Evolutionary conservation across 2,888 invertebrate species (phyloP).

Genomic region (Amphiduros pacificus): DNA sequence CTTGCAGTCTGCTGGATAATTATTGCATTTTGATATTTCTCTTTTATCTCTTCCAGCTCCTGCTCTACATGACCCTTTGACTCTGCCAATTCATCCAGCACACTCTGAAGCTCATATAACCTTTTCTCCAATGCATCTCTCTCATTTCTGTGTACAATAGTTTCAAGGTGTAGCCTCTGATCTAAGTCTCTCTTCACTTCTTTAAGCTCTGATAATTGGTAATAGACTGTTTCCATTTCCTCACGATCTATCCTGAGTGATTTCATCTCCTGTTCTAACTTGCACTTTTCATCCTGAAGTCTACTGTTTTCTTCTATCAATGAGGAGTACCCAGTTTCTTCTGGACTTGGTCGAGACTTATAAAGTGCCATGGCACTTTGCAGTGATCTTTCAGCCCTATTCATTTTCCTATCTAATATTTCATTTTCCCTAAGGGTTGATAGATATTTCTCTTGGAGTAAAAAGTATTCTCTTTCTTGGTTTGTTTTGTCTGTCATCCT

Average conservation of each 20-base stretch:
- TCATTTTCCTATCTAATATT: background rate
- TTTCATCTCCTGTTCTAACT: constrained; percentile 8
- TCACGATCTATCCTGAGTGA: constrained; percentile 6
- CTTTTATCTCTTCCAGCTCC: background rate
- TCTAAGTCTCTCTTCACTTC: constrained; percentile 8
- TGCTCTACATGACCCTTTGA: background rate
- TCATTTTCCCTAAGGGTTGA: constrained; percentile 8
- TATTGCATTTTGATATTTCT: constrained; percentile 9
- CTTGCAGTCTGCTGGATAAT: too few species aligned
- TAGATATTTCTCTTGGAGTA: constrained; percentile 12
- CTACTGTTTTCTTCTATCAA: constrained; percentile 13
- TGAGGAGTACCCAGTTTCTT: too few species aligned
- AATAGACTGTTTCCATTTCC: constrained; percentile 7
- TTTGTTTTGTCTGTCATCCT: background rate
- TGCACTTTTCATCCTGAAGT: constrained; percentile 1
- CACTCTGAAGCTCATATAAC: background rate
- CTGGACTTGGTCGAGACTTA: too few species aligned
- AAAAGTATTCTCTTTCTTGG: constrained; percentile 3
- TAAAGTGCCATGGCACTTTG: background rate
- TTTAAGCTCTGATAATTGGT: constrained; percentile 2
- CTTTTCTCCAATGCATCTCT: constrained; percentile 5
- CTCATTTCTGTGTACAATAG: constrained; percentile 3
- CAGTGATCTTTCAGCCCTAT: background rate
- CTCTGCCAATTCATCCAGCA: background rate
- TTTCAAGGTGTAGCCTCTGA: background rate